These are phyloP conservation scores for Amblyjoppa fuscipennis DNA, from an alignment of 2,888 invertebrate species.

Conservation along the genomic window DNA sequence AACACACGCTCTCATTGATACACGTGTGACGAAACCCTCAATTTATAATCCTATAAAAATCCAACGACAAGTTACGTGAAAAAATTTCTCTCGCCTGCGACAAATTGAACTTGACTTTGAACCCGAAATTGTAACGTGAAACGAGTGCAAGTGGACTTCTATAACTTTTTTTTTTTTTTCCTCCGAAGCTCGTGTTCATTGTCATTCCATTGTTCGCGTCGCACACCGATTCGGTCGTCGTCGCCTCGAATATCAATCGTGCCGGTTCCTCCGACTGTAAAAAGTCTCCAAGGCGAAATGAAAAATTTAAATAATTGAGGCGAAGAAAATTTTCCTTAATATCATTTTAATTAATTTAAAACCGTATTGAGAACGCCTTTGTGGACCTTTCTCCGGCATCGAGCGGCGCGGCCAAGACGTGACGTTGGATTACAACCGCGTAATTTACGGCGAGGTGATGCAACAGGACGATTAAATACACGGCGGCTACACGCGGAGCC, in stretches of 20 bases:
- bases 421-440: slow-evolving; percentile 62
- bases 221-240: neutral
- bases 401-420: slow-evolving; percentile 36
- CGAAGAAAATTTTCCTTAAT: slow-evolving; percentile 3
- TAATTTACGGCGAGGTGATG: slow-evolving; percentile 63
- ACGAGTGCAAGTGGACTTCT: neutral
- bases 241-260: slow-evolving; percentile 45
- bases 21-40: neutral
- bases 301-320: neutral
- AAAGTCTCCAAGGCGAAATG: neutral
- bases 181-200: slow-evolving; percentile 46
- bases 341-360: slow-evolving; percentile 1
- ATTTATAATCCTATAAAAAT: neutral
- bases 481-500: slow-evolving; percentile 43
- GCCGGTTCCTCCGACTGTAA: neutral
- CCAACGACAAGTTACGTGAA: slow-evolving; percentile 12
- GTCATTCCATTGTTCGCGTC: slow-evolving; percentile 18
- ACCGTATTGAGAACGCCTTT: neutral
- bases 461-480: slow-evolving; percentile 69
- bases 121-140: slow-evolving; percentile 53
- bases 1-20: neutral
- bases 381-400: slow-evolving; percentile 49
- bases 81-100: slow-evolving; percentile 37
- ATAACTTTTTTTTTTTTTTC: neutral
- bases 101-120: slow-evolving; percentile 71